phyloP scores from a whole-genome alignment of 2,888 invertebrate genomes.

The Silvanus unidentatus region DNA sequence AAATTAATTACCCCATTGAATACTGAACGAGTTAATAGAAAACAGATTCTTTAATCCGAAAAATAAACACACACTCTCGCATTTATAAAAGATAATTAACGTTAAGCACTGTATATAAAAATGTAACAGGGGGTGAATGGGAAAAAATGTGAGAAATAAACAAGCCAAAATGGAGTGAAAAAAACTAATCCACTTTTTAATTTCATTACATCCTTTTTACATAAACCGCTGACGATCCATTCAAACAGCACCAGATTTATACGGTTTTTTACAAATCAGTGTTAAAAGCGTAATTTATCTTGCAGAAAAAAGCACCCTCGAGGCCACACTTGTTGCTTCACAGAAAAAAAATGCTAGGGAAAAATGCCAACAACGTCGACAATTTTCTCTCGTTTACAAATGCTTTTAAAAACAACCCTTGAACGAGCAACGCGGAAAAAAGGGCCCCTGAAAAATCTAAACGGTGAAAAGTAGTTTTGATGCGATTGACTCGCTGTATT shows the following conservation, averaged over 20 bases:
- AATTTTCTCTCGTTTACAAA: conserved; percentile 3
- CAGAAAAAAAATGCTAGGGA: conserved; percentile 3
- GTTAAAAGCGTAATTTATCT: conserved; percentile 30
- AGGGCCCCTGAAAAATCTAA: conserved; percentile 10
- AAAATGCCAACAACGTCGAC: conserved; percentile 12
- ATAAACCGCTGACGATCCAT: conserved; percentile 20
- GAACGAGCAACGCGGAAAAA: conserved; percentile 7
- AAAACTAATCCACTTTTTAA: conserved; percentile 2
- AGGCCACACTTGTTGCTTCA: conserved; percentile 34
- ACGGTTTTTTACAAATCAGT: conserved; percentile 26
- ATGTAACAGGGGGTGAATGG: too few species aligned
- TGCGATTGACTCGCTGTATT: too few species aligned
- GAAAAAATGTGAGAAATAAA: too few species aligned
- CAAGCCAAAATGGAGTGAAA: too few species aligned
- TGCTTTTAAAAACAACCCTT: conserved; percentile 3
- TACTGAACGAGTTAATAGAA: too few species aligned
- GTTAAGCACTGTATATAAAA: too few species aligned
- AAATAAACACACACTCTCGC: background rate
- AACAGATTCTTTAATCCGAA: too few species aligned
- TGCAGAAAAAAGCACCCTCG: conserved; percentile 25
- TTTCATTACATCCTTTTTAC: conserved; percentile 2
- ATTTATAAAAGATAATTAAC: background rate
- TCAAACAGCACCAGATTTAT: conserved; percentile 25
- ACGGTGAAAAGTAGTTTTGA: conserved; percentile 9
- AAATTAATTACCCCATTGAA: too few species aligned